Evolutionary conservation across 2,888 invertebrate genomes (phyloP).

Genomic region (Xestia sexstrigata): DNA sequence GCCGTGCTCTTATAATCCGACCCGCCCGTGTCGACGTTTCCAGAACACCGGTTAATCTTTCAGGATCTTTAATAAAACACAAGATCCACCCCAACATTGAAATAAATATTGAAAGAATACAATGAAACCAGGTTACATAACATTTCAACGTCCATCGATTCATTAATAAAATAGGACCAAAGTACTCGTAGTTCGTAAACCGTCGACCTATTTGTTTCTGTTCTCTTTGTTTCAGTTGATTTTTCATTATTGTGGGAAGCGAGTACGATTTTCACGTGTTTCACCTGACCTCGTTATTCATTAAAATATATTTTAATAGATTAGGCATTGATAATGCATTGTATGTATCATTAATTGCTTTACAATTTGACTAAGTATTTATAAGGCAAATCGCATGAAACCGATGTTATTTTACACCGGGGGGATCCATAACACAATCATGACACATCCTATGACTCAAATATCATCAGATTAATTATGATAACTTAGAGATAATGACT

Average conservation of each 20-base stretch:
- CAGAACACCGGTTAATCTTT: neutral
- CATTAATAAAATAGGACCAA: neutral
- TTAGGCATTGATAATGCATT: neutral
- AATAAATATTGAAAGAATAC: too few species aligned
- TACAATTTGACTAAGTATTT: neutral
- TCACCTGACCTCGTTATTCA: neutral
- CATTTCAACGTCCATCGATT: conserved; percentile 14
- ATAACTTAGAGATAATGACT: conserved; percentile 33
- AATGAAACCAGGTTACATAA: conserved; percentile 16
- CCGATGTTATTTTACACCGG: conserved; percentile 5
- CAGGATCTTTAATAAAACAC: neutral
- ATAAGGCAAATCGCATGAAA: neutral
- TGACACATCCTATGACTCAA: conserved; percentile 25
- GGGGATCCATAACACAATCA: conserved; percentile 40
- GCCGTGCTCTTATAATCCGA: neutral
- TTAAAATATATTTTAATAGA: neutral
- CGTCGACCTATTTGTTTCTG: neutral
- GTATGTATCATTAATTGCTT: neutral
- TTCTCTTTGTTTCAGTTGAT: neutral
- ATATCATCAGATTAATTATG: conserved; percentile 40
- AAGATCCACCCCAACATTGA: neutral
- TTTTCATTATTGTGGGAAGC: neutral
- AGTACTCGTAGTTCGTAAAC: neutral
- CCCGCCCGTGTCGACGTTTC: neutral
- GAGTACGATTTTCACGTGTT: neutral